These are phyloP conservation scores for Spea multiplicata DNA, from an alignment of 2,113 vertebrate species.

Conservation along the genomic window DNA sequence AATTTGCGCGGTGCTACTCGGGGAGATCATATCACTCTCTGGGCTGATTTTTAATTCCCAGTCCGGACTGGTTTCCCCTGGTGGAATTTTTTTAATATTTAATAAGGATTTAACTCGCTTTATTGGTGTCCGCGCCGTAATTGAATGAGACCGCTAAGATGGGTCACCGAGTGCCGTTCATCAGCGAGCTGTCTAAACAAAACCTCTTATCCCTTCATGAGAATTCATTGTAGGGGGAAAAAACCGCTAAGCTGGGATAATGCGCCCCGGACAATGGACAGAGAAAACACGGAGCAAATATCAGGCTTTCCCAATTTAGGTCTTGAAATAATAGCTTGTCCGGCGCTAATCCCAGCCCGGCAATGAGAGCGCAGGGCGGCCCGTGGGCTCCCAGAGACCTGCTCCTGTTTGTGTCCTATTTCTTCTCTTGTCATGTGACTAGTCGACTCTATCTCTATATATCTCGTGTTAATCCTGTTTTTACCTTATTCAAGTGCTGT, in stretches of 20 bases:
- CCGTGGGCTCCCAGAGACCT: conserved; percentile 41
- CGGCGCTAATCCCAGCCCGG: conserved; percentile 43
- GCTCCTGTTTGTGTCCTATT: too few species aligned
- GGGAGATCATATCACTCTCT: conserved; percentile 68
- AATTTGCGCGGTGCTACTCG: conserved; percentile 79
- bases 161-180: conserved; percentile 49
- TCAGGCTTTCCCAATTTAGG: conserved; percentile 51
- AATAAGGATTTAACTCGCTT: conserved; percentile 59
- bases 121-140: conserved; percentile 60
- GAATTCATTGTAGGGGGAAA: conserved; percentile 60
- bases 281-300: conserved; percentile 34
- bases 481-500: too few species aligned
- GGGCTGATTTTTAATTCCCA: conserved; percentile 62
- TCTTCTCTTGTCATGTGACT: neutral
- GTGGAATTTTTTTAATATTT: conserved; percentile 57
- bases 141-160: conserved; percentile 57
- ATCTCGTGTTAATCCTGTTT: neutral
- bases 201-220: conserved; percentile 61
- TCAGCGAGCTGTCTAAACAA: conserved; percentile 57
- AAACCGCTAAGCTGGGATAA: conserved; percentile 55
- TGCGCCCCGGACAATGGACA: conserved; percentile 26
- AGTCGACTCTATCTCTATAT: neutral
- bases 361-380: conserved; percentile 45
- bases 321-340: conserved; percentile 57
- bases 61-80: conserved; percentile 60